Conservation (phyloP, 2,797 vertebrate genomes). For the Columba guinea region DNA sequence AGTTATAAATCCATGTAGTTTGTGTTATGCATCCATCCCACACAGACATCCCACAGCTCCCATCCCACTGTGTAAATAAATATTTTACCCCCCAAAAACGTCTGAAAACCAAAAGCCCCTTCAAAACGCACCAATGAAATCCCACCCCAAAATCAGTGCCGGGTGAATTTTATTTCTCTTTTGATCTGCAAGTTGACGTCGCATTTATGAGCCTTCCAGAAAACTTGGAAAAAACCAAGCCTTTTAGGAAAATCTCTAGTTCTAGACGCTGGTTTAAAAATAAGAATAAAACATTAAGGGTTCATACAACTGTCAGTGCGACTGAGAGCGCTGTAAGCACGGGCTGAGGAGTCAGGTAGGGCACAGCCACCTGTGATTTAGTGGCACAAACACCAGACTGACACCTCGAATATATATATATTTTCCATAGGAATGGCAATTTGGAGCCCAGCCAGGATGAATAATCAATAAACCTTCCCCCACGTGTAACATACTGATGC, state of each 20-base stretch:
- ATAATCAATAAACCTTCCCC: background rate
- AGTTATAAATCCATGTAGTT: background rate
- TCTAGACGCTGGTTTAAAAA: background rate
- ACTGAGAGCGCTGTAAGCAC: background rate
- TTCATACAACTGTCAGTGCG: fast-evolving
- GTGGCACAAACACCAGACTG: background rate
- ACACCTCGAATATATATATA: background rate
- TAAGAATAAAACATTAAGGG: background rate
- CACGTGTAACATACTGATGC: fast-evolving
- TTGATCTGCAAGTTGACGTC: background rate
- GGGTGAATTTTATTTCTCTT: background rate
- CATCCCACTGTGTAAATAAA: background rate
- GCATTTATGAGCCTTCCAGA: background rate
- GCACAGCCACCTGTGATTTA: background rate
- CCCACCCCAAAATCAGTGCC: fast-evolving
- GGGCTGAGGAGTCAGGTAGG: background rate
- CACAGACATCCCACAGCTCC: background rate
- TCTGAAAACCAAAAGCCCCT: background rate
- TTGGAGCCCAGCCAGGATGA: background rate
- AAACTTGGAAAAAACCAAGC: background rate
- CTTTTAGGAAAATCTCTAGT: background rate
- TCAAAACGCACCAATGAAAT: background rate
- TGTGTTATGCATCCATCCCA: background rate
- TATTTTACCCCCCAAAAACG: background rate
- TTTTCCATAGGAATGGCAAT: background rate